Base-by-base conservation (phyloP, 2,888 invertebrate genomes). In the Yponomeuta plumbellus region DNA sequence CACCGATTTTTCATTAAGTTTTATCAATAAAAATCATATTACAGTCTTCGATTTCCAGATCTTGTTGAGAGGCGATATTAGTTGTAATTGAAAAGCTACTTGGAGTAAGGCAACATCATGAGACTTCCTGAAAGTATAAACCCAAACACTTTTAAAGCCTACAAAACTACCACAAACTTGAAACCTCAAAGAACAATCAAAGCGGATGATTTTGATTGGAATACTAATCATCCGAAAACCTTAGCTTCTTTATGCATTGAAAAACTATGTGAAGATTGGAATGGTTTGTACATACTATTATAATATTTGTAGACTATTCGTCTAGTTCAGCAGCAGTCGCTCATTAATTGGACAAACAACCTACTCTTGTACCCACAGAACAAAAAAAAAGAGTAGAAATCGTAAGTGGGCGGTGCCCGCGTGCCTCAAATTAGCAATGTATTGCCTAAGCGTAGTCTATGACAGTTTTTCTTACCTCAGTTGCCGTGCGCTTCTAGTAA, bases 201-300 rank as follows among this genome's bases (percentile, higher is more conserved):
- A 70, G 75, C 93, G 0, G 93, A 93, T 80, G 73, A 88, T 69
- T 92, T 93, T 70, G 77, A 84, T 34, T 93, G 93, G 93, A 89
- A 92, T 74, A 69, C 70, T 11, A 81, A 88, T 62, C 83, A 89
- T 66, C 88, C 90, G 40, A 91, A 92, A 69, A 71, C 88, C 6
- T 82, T 94, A 57, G 80, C 84, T 11, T 76, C 79, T 11, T 72
- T 91, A 62, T 93, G 93, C 72, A 84, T 93, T 44, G 80, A 86
- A 73, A 84, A 86, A 68, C 78, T 93, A 67, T 81, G 87, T 61
- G 82, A 85, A 70, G 83, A 89, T 72, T 92, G 92, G 92, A 75
- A 74, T 69, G 90, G 91, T 91, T 26, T 26, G 61, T 61, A 61
- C 34, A n/a, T n/a, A n/a, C n/a, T n/a, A n/a, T 34, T 34, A 34